A percentile compares a stretch with the other conserved stretches of the same genome.
These are phyloP conservation scores for Lydus trimaculatus DNA, from an alignment of 2,888 invertebrate genomes.

Conservation along the genomic window DNA sequence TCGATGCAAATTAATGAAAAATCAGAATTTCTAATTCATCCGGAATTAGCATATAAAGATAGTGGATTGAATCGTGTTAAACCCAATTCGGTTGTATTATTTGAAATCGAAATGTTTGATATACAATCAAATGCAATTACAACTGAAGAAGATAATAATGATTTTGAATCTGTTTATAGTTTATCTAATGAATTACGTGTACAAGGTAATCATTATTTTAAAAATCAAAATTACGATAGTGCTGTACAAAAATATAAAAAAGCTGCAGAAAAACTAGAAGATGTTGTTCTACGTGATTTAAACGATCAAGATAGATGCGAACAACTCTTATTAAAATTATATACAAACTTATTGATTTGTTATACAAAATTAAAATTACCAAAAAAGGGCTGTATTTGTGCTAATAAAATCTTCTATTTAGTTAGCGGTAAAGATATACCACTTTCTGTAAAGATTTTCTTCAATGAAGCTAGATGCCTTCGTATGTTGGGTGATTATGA, in stretches of 20 bases:
- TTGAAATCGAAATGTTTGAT: constrained; percentile 75
- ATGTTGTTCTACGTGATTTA: constrained; percentile 69
- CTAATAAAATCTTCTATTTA: constrained; percentile 67
- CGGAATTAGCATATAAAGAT: constrained; percentile 76
- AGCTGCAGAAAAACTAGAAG: constrained; percentile 71
- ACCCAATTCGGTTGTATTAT: constrained; percentile 73
- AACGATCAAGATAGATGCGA: constrained; percentile 71
- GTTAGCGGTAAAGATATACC: constrained; percentile 58
- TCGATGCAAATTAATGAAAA: constrained; percentile 83
- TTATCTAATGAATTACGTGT: constrained; percentile 68
- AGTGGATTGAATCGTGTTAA: constrained; percentile 83
- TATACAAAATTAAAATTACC: constrained; percentile 71
- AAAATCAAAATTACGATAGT: constrained; percentile 60
- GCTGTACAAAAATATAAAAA: constrained; percentile 68
- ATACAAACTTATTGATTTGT: constrained; percentile 76
- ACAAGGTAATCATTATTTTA: constrained; percentile 69
- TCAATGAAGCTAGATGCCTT: constrained; percentile 75
- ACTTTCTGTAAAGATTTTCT: constrained; percentile 68
- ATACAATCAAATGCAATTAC: constrained; percentile 64
- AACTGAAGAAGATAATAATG: constrained; percentile 65
- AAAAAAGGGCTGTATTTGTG: constrained; percentile 69
- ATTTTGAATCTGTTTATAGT: constrained; percentile 67
- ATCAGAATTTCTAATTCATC: constrained; percentile 77
- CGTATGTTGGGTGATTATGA: constrained; percentile 68
- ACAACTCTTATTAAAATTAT: constrained; percentile 70